Percentiles rank a stretch among this genome's conserved stretches.
These are phyloP conservation scores for Syndactyla subalaris DNA, from an alignment of 2,797 vertebrate species.

Conservation along the genomic window DNA sequence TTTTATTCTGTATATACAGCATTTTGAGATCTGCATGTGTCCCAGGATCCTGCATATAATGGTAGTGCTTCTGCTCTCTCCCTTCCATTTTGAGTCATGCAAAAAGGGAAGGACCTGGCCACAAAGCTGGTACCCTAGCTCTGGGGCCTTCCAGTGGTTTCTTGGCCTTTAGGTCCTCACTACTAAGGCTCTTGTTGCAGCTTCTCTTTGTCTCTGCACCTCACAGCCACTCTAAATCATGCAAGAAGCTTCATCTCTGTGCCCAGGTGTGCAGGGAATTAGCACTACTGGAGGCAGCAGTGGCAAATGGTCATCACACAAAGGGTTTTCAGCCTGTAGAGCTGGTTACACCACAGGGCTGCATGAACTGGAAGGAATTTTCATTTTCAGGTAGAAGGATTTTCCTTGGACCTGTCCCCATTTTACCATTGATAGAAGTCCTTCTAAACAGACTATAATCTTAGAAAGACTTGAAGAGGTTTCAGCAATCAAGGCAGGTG, in stretches of 20 bases:
- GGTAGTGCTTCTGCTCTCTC: background rate
- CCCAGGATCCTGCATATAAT: background rate
- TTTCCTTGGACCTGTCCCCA: background rate
- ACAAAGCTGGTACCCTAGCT: background rate
- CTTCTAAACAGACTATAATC: background rate
- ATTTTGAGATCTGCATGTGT: background rate
- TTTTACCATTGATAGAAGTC: background rate
- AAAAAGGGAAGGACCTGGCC: background rate
- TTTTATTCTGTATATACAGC: background rate
- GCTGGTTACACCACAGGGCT: background rate
- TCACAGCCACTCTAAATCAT: background rate
- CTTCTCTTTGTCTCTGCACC: background rate
- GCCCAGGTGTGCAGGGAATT: rapidly evolving
- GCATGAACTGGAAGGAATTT: background rate
- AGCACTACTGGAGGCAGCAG: too few relatives aligned
- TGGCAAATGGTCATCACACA: background rate
- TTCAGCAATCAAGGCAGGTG: background rate
- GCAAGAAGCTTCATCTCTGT: rapidly evolving
- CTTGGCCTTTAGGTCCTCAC: background rate
- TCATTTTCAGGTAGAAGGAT: background rate
- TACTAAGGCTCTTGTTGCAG: background rate
- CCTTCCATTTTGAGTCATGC: background rate
- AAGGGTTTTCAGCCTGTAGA: background rate
- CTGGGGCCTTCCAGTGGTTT: background rate
- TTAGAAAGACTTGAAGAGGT: background rate